These are phyloP conservation scores for Drosophila malerkotliana DNA, from an alignment of 1,140 invertebrate genomes.

Conservation along the genomic window DNA sequence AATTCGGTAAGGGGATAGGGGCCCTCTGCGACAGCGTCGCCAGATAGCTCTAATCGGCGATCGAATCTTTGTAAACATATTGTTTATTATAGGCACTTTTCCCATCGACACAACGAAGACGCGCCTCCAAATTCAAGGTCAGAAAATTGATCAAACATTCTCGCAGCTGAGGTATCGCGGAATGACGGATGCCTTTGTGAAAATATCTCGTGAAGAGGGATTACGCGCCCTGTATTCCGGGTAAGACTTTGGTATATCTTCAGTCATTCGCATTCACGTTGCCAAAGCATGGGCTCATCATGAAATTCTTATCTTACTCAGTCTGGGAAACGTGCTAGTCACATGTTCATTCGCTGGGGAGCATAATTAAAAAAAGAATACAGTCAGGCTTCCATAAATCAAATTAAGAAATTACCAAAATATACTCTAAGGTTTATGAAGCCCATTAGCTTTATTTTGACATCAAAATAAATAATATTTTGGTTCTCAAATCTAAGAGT, in stretches of 20 bases:
- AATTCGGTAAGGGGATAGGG: conserved; percentile 90
- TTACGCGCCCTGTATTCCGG: conserved; percentile 92
- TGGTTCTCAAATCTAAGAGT: not conserved
- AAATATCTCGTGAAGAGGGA: conserved; percentile 93
- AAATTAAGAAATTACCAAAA: not conserved
- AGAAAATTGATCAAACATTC: conserved; percentile 91
- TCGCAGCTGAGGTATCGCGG: conserved; percentile 93
- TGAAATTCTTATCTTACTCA: conserved; percentile 38
- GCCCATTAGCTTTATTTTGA: not conserved
- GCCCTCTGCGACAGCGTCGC: not conserved
- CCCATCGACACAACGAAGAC: conserved; percentile 98
- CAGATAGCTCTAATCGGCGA: conserved; percentile 5
- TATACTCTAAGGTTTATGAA: not conserved
- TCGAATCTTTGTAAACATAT: conserved; percentile 57
- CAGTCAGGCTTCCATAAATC: not conserved
- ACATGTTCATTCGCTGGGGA: conserved; percentile 37
- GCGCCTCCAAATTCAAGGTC: conserved; percentile 96
- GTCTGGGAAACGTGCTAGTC: conserved; percentile 45
- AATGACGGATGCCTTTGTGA: conserved; percentile 94
- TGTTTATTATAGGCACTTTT: conserved; percentile 93
- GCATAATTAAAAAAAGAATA: conserved; percentile 6
- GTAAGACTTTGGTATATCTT: conserved; percentile 85
- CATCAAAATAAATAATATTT: no score
- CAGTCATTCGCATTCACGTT: conserved; percentile 14
- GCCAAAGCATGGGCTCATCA: conserved; percentile 37